phyloP scores from a whole-genome alignment of 1,140 invertebrate species.

The Planococcus citri region DNA sequence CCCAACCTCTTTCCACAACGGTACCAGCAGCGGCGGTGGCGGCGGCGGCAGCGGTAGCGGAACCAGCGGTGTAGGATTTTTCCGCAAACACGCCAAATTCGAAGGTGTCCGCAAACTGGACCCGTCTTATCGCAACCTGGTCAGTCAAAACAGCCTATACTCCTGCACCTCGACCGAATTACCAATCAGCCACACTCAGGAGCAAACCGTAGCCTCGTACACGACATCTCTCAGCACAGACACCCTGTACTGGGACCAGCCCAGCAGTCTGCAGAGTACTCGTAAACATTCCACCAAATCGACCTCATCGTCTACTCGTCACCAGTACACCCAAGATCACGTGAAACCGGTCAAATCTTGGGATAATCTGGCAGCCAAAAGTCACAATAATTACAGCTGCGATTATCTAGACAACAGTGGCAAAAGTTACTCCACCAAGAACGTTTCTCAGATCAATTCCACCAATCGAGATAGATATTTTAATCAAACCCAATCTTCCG shows the following conservation, averaged over 20 bases:
- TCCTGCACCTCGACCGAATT: conserved; percentile 63
- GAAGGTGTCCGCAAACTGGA: not conserved
- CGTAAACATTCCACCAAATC: conserved; percentile 30
- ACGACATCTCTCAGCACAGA: conserved; percentile 71
- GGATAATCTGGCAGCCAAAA: conserved; percentile 72
- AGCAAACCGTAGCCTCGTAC: conserved; percentile 58
- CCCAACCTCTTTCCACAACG: conserved; percentile 7
- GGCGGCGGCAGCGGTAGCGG: not conserved
- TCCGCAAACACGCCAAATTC: not conserved
- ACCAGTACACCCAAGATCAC: conserved; percentile 35
- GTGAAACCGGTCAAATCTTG: conserved; percentile 66
- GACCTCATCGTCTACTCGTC: conserved; percentile 24
- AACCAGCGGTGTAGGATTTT: no score
- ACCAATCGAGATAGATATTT: conserved; percentile 12
- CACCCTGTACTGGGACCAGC: conserved; percentile 61
- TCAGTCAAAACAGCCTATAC: conserved; percentile 63
- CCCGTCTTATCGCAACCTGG: conserved; percentile 26
- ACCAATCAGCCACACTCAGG: conserved; percentile 29
- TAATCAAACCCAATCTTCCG: conserved; percentile 57
- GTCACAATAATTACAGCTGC: conserved; percentile 68
- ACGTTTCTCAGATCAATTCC: not conserved
- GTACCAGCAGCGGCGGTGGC: no score
- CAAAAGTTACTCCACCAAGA: conserved; percentile 23
- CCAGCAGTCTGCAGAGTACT: not conserved
- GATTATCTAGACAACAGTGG: conserved; percentile 40